Evolutionary conservation across 2,797 vertebrate genomes (phyloP).

Genomic region (Phoebastria nigripes): DNA sequence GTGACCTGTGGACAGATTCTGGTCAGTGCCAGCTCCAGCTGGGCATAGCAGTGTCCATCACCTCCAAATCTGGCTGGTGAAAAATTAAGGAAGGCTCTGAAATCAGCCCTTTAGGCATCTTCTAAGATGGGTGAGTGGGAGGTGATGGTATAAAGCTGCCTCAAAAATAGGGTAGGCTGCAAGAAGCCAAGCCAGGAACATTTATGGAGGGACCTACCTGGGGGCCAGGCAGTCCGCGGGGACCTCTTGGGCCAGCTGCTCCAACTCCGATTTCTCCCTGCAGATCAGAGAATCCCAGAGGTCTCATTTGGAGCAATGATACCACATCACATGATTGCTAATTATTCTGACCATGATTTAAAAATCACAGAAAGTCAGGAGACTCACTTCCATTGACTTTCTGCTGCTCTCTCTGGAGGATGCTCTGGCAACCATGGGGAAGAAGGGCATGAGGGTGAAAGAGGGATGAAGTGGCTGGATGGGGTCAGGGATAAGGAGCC

Average conservation of each 20-base stretch:
- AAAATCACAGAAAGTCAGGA: background rate
- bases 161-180: background rate
- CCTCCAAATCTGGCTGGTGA: background rate
- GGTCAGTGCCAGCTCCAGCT: background rate
- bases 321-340: background rate
- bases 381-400: background rate
- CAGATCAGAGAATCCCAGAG: background rate
- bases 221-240: slow-evolving; percentile 78
- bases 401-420: background rate
- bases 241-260: slow-evolving; percentile 78
- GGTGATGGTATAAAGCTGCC: background rate
- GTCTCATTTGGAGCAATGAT: background rate
- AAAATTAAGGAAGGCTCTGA: background rate
- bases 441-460: background rate
- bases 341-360: background rate
- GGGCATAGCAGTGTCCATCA: background rate
- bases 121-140: background rate
- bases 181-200: background rate
- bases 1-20: background rate
- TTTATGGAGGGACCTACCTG: slow-evolving; percentile 68
- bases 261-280: slow-evolving; percentile 82
- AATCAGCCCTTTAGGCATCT: background rate
- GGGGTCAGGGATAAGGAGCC: background rate
- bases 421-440: background rate
- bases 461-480: background rate